Evolutionary conservation across 2,888 invertebrate genomes (phyloP), one percentile per base, ranked within the genome.

Genomic region (Patella pellucida): DNA sequence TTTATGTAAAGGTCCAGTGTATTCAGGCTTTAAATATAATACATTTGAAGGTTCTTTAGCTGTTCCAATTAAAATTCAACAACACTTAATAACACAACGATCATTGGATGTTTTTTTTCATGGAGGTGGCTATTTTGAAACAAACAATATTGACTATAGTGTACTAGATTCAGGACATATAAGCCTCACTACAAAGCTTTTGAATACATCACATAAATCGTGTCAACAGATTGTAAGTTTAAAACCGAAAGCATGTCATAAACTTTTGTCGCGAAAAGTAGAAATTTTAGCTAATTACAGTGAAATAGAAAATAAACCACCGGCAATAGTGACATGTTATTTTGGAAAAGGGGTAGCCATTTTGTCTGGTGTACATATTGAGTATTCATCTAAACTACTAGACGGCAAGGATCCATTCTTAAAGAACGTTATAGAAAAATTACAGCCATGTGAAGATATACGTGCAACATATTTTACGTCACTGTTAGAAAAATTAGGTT

Each of bases 341-440:
- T 80, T 86, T 9, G 87, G 86, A 9, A 73, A 77, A 19, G 89
- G 89, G 9, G 23, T 68, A 11, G 87, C 86, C 12, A 76, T 88
- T 14, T 76, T 89, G 31, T 84, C 84, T 71, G 85, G 85, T 7
- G 82, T 85, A 9, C 89, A 89, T 79, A 74, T 87, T 68, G 89
- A 89, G 74, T 87, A 82, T 75, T 74, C 81, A 15, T 76, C 76
- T 2, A 77, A 81, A 9, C 77, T 81, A 27, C 73, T 87, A 15
- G 79, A 85, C 41, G 69, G 76, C 9, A 77, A 79, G 0, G 80
- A 86, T 73, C 11, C 41, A 0, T 69, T 77, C 62, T 74, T 85
- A 11, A 70, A 75, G 71, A 72, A 79, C 23, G 68, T 84, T 62
- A 77, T 83, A 62, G 76, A 79, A 7, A 71, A 74, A 3, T 69